These are phyloP conservation scores for Metellina segmentata DNA, from an alignment of 2,888 invertebrate species.

Conservation along the genomic window DNA sequence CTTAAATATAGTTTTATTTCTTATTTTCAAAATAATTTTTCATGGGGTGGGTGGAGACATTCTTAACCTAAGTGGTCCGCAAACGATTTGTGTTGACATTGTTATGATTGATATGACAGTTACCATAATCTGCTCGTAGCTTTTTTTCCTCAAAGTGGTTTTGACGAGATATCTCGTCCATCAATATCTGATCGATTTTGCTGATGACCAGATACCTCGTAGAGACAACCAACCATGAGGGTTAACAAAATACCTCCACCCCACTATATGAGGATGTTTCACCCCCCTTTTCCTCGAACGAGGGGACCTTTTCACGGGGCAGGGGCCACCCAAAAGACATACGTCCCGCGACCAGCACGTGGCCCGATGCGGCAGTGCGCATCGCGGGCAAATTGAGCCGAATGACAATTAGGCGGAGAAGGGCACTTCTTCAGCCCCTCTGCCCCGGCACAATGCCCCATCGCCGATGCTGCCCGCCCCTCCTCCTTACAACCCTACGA, in stretches of 20 bases:
- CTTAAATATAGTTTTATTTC: too few relatives aligned
- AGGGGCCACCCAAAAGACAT: not conserved
- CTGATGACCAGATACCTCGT: too few relatives aligned
- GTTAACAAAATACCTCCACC: not conserved
- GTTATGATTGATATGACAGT: too few relatives aligned
- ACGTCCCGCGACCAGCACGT: slow-evolving; percentile 36
- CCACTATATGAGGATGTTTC: not conserved
- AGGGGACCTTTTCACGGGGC: not conserved
- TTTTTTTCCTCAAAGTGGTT: too few relatives aligned
- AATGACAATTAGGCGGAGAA: slow-evolving; percentile 65
- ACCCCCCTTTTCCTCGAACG: not conserved
- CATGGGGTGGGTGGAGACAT: too few relatives aligned
- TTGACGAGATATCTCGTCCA: too few relatives aligned
- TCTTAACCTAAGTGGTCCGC: too few relatives aligned
- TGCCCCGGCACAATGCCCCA: slow-evolving; percentile 55
- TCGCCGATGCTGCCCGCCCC: slow-evolving; percentile 9
- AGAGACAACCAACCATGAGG: not conserved
- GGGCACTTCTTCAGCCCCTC: slow-evolving; percentile 42
- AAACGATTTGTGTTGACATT: too few relatives aligned
- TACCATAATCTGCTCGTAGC: too few relatives aligned
- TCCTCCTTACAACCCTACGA: slow-evolving; percentile 8
- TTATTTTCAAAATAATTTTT: too few relatives aligned
- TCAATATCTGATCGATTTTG: too few relatives aligned
- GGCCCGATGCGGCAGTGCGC: slow-evolving; percentile 33
- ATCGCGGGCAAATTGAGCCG: slow-evolving; percentile 68